Evolutionary conservation across 1,140 invertebrate species (phyloP).

Genomic region (Tetramorium alpestre): DNA sequence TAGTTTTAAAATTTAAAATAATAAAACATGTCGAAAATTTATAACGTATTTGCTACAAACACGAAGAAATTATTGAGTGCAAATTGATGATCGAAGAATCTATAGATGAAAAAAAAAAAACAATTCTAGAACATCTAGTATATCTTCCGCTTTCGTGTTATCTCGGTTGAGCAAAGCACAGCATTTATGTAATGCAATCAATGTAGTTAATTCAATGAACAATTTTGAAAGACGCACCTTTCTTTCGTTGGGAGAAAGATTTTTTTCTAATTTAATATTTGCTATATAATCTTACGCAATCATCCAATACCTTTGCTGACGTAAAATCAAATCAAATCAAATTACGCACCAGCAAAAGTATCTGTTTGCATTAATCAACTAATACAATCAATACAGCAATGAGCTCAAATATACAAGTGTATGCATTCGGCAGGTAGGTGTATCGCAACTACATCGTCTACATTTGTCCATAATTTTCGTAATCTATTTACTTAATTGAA

Average conservation of each 20-base stretch:
- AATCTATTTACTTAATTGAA: constrained; percentile 5
- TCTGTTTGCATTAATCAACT: constrained; percentile 23
- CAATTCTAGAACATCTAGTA: constrained; percentile 30
- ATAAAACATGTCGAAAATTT: neutral
- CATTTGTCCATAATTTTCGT: constrained; percentile 15
- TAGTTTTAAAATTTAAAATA: neutral
- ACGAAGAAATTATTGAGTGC: neutral
- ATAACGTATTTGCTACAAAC: neutral
- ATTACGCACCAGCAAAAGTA: neutral
- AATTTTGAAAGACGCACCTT: neutral
- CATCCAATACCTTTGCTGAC: neutral
- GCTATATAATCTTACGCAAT: neutral
- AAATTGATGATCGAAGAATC: neutral
- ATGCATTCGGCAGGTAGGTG: constrained; percentile 32
- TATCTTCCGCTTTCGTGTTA: constrained; percentile 39
- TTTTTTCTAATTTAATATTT: neutral
- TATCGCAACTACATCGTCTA: constrained; percentile 45
- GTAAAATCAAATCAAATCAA: constrained; percentile 12
- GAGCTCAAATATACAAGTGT: constrained; percentile 52
- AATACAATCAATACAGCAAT: constrained; percentile 34
- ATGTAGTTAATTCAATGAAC: neutral
- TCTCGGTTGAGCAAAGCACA: constrained; percentile 28
- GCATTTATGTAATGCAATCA: neutral
- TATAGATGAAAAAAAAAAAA: neutral
- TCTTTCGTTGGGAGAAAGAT: neutral